Base-by-base conservation (phyloP, 2,113 vertebrate genomes). In the Megaleporinus macrocephalus region DNA sequence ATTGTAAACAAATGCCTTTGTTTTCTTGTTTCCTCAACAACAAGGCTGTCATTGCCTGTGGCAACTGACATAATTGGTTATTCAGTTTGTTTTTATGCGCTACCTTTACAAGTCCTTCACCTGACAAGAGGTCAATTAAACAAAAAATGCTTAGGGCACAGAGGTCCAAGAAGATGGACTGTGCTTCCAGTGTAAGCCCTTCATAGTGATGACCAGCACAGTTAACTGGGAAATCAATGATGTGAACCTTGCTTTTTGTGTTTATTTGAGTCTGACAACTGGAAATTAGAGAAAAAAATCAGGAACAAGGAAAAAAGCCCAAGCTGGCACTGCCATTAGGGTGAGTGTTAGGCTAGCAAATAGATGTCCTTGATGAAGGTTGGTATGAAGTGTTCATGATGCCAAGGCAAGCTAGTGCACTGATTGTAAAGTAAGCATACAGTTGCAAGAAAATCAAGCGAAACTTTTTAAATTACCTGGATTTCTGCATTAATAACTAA, bases 281-380 rank as follows among this genome's bases (percentile, higher is more conserved):
- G 76, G 22, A 65, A 77, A 78, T 78, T 44, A 66, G 27, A 66
- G 27, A 0, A 13, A 69, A n/a, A 44, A 70, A 68, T 68, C 16
- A 44, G 66, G 36, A 44, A 12, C 36, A 44, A 70, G 63, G 29
- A 15, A 70, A 44, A 14, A 44, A 70, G 36, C 14, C 13, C 22
- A 13, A 44, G 36, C 36, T 51, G 61, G 57, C 24, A 29, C 24
- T 27, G 41, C 15, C 55, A 44, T 41, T 12, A 59, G 51, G 20
- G 51, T 26, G 33, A 44, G 4, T 12, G 22, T 51, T 77, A n/a
- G 27, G 24, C 59, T 30, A 10, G 27, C 75, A 63, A 20, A 15
- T 22, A 22, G 61, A 77, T 47, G 61, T 16, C 36, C 73, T 51
- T 53, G 24, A 33, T 53, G 12, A 66, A 7, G 7, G 30, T 36